phyloP scores from a whole-genome alignment of 2,888 invertebrate genomes.

The Cataglyphis albicans region DNA sequence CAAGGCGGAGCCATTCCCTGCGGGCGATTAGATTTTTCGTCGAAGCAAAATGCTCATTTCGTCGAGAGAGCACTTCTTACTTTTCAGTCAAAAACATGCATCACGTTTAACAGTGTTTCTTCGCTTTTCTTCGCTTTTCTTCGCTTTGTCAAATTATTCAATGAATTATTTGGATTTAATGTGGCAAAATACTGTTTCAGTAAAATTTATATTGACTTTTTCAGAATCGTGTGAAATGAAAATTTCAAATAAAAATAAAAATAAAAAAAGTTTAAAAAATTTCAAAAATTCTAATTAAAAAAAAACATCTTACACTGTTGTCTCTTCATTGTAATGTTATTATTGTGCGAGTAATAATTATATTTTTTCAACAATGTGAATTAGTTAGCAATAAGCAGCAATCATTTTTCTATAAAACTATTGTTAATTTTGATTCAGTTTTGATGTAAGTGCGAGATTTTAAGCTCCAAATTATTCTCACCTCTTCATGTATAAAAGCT shows the following conservation, averaged over 20 bases:
- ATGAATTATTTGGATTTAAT: constrained; percentile 9
- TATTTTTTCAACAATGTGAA: constrained; percentile 1
- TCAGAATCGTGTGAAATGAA: neutral
- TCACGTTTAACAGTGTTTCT: neutral
- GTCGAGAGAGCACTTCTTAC: neutral
- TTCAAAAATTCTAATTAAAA: constrained; percentile 15
- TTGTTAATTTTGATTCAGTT: constrained; percentile 19
- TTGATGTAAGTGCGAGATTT: neutral
- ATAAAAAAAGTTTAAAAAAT: neutral
- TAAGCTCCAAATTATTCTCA: neutral
- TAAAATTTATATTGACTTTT: constrained; percentile 35
- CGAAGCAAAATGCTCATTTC: constrained; percentile 49
- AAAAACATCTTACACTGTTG: constrained; percentile 1
- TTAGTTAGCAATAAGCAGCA: neutral
- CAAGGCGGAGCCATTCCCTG: neutral
- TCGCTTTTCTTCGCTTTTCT: neutral
- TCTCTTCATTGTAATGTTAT: neutral
- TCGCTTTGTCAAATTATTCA: constrained; percentile 31
- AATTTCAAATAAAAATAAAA: neutral
- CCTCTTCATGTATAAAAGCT: neutral
- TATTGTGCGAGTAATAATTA: constrained; percentile 4
- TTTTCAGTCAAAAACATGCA: constrained; percentile 14
- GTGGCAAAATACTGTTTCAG: neutral
- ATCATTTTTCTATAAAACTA: neutral
- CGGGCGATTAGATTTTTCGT: constrained; percentile 65